Conservation (phyloP, 2,797 vertebrate species). For the Poeciliopsis turneri region DNA sequence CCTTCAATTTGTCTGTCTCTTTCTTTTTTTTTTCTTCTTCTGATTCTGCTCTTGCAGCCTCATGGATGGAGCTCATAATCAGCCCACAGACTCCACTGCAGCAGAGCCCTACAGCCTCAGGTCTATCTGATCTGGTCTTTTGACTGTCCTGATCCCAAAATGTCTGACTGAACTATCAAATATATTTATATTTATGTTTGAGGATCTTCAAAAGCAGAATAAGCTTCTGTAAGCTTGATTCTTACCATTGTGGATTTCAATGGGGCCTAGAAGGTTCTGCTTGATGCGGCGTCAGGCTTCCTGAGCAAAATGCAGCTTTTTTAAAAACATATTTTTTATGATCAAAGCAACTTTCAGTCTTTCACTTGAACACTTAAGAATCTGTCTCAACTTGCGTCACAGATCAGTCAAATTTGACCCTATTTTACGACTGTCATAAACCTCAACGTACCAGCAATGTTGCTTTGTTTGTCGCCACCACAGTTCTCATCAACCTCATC, state of each 20-base stretch:
- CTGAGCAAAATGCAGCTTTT: slow-evolving; percentile 28
- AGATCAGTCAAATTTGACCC: slow-evolving; percentile 1
- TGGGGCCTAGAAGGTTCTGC: slow-evolving; percentile 24
- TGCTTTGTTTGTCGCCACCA: slow-evolving; percentile 16
- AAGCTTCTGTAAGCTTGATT: slow-evolving; percentile 38
- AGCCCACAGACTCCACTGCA: slow-evolving; percentile 61
- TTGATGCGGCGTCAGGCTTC: slow-evolving; percentile 8
- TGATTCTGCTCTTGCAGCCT: slow-evolving; percentile 66
- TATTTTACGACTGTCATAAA: slow-evolving; percentile 14
- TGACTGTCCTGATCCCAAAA: slow-evolving; percentile 51
- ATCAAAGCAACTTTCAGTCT: not conserved
- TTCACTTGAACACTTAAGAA: not conserved
- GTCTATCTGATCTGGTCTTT: slow-evolving; percentile 44
- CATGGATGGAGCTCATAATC: slow-evolving; percentile 28
- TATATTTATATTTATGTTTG: slow-evolving; percentile 10
- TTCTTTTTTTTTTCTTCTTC: slow-evolving; percentile 27
- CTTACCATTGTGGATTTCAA: slow-evolving; percentile 32
- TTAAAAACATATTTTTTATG: not conserved
- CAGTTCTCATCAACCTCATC: slow-evolving; percentile 8
- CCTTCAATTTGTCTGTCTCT: slow-evolving; percentile 12
- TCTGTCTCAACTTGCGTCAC: not conserved
- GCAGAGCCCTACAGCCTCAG: slow-evolving; percentile 56
- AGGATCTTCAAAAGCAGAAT: slow-evolving; percentile 42
- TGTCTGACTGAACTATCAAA: slow-evolving; percentile 29
- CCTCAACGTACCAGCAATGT: slow-evolving; percentile 16